Percentiles rank a stretch among this genome's conserved stretches.
Evolutionary conservation across 2,888 invertebrate genomes (phyloP).

Genomic region (Spicauda simplicius): DNA sequence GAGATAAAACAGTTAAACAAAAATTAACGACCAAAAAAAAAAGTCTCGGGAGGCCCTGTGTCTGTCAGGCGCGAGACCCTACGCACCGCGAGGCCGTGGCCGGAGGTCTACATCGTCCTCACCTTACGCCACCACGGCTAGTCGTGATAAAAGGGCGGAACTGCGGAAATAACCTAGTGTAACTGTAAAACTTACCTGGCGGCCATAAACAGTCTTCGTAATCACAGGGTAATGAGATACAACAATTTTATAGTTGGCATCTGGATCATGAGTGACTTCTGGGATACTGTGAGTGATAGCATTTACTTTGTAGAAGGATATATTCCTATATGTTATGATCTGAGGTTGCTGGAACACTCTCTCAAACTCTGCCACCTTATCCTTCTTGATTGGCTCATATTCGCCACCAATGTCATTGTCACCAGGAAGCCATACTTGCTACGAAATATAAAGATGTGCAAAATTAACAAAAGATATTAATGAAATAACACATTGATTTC

Average conservation of each 20-base stretch:
- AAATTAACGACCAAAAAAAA: too few species aligned
- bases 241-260: slow-evolving; percentile 85
- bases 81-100: too few species aligned
- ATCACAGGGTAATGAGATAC: slow-evolving; percentile 90
- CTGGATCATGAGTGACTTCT: slow-evolving; percentile 64
- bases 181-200: slow-evolving; percentile 58
- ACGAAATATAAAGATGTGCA: slow-evolving; percentile 50
- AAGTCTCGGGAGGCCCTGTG: too few species aligned
- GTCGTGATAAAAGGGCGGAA: too few species aligned
- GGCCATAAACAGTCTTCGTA: slow-evolving; percentile 60
- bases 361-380: slow-evolving; percentile 90
- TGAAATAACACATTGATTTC: too few species aligned
- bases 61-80: too few species aligned
- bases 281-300: slow-evolving; percentile 87
- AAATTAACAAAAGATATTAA: not conserved
- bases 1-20: too few species aligned
- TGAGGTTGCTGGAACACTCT: slow-evolving; percentile 89
- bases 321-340: slow-evolving; percentile 84
- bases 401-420: slow-evolving; percentile 99
- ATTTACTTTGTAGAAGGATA: slow-evolving; percentile 91
- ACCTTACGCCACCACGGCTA: too few species aligned
- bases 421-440: slow-evolving; percentile 95
- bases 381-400: slow-evolving; percentile 87
- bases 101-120: too few species aligned
- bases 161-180: too few species aligned